Conservation (phyloP, 2,113 vertebrate genomes). For the Garra rufa region DNA sequence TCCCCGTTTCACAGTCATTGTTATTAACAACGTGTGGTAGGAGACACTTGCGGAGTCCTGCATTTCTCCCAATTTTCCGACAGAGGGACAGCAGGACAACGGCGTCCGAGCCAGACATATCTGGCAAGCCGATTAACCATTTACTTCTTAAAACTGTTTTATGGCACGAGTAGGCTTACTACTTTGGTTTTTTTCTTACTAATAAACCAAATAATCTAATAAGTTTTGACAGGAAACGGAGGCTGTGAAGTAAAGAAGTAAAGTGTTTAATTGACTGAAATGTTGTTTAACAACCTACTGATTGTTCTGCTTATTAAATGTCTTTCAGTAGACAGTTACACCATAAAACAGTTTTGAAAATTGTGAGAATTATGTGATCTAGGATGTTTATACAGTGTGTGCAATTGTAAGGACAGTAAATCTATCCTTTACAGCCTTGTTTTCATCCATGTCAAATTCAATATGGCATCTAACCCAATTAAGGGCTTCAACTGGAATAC, state of each 20-base stretch:
- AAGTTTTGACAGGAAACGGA: too few species aligned
- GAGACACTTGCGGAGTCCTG: not conserved
- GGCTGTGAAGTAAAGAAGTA: too few species aligned
- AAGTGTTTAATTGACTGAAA: not conserved
- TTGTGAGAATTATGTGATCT: too few species aligned
- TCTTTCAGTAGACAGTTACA: not conserved
- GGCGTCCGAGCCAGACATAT: not conserved
- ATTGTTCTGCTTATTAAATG: not conserved
- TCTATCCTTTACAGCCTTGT: too few species aligned
- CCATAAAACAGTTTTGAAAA: not conserved
- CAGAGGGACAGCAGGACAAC: constrained; percentile 1
- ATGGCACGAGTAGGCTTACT: not conserved
- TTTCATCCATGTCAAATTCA: not conserved
- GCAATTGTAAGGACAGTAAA: not conserved
- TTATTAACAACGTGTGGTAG: constrained; percentile 14
- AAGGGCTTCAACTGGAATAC: not conserved
- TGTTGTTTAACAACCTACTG: not conserved
- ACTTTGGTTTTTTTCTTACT: too few species aligned
- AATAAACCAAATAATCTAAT: too few species aligned
- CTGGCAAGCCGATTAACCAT: not conserved
- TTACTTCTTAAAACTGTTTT: not conserved
- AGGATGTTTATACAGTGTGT: too few species aligned
- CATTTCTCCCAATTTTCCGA: not conserved
- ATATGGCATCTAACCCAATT: not conserved
- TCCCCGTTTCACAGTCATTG: constrained; percentile 1